These are phyloP conservation scores for Sakesphorus luctuosus DNA, from an alignment of 2,113 vertebrate genomes.

Conservation along the genomic window DNA sequence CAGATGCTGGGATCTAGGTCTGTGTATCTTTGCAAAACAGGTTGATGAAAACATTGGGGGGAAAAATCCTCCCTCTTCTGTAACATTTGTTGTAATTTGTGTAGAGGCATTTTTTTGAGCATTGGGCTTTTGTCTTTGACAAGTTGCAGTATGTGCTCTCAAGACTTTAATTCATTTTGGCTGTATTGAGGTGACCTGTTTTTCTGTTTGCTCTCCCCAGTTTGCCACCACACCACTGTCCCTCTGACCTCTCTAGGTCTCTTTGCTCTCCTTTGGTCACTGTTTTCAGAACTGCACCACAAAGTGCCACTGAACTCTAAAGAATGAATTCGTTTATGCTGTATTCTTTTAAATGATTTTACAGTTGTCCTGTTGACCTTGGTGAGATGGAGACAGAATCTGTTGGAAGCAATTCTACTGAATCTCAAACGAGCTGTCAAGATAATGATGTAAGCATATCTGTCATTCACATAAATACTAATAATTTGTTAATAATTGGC, in stretches of 20 bases:
- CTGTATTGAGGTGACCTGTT: background rate
- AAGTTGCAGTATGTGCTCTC: background rate
- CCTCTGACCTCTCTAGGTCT: background rate
- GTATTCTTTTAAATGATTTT: background rate
- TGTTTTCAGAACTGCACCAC: background rate
- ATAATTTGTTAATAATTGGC: background rate
- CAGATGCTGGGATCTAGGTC: background rate
- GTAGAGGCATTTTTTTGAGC: background rate
- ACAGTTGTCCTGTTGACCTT: constrained; percentile 83
- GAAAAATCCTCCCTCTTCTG: background rate
- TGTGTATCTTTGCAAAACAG: background rate
- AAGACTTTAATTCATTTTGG: background rate
- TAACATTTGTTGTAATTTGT: background rate
- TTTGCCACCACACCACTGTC: background rate
- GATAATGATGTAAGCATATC: constrained; percentile 66
- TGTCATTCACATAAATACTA: background rate
- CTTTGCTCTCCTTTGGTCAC: background rate
- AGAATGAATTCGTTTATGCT: background rate
- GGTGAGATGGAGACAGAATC: constrained; percentile 91
- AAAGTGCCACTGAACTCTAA: background rate
- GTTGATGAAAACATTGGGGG: background rate
- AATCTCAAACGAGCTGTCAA: constrained; percentile 66
- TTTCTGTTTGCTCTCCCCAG: background rate
- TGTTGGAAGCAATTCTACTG: constrained; percentile 75
- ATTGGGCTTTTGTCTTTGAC: background rate